phyloP scores from a whole-genome alignment of 30 jellyfish, hydroid and myxozoan species.

The Pelagia noctiluca region DNA sequence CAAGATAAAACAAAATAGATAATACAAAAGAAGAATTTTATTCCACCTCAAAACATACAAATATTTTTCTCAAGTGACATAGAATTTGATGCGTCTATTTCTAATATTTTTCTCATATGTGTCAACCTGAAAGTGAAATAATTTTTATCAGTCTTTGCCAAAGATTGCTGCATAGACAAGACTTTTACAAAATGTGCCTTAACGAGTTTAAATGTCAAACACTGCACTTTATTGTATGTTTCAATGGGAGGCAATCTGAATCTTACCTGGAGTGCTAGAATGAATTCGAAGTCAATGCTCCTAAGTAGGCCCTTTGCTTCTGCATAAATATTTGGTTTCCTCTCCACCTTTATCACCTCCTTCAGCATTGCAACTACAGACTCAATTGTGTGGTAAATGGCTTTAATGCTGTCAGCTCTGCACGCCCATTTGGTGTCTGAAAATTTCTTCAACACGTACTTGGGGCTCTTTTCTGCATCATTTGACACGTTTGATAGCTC shows the following conservation, averaged over 20 bases:
- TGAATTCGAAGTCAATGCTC: conserved; percentile 4
- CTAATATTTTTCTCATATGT: no score
- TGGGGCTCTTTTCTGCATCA: not conserved
- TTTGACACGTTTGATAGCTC: not conserved
- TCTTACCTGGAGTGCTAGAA: conserved; percentile 7
- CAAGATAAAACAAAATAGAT: no score
- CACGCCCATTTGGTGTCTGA: conserved; percentile 22
- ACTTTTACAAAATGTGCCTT: no score
- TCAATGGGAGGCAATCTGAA: not conserved
- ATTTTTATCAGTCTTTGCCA: no score
- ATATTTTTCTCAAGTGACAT: no score
- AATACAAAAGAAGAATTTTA: no score
- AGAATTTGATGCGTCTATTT: no score
- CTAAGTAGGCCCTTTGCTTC: conserved; percentile 11
- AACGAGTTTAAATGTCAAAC: no score
- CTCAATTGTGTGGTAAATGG: not conserved
- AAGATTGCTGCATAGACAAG: no score
- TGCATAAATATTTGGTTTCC: not conserved
- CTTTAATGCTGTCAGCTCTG: conserved; percentile 11
- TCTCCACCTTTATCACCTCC: not conserved
- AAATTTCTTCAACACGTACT: not conserved
- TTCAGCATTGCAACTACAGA: not conserved
- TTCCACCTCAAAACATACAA: no score
- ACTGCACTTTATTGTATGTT: no score
- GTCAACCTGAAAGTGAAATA: no score